A percentile compares a stretch with the other conserved stretches of the same genome.
Conservation (phyloP, 1,140 invertebrate genomes). For the Conus ventricosus region DNA sequence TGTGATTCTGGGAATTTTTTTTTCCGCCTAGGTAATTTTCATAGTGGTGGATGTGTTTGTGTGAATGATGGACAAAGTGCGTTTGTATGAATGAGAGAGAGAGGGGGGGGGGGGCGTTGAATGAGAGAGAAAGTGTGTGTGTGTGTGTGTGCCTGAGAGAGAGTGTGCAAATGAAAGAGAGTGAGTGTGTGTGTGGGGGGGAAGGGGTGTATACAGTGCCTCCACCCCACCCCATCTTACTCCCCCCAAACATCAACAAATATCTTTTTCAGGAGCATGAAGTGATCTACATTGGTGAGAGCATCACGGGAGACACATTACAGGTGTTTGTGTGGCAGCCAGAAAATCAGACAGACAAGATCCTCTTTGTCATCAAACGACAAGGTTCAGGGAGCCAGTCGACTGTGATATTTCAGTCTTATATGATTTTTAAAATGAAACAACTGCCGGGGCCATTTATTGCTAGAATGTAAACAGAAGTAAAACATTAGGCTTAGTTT, state of each 20-base stretch:
- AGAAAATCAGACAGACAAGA: background rate
- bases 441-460: too few species aligned
- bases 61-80: too few species aligned
- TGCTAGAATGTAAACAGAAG: too few species aligned
- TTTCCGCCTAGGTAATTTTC: too few species aligned
- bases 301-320: background rate
- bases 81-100: background rate
- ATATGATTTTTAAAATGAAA: background rate
- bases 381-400: background rate
- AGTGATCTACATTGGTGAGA: background rate
- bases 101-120: background rate
- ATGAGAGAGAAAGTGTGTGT: background rate
- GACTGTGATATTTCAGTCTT: background rate
- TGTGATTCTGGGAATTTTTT: too few species aligned
- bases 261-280: background rate
- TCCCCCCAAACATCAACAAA: background rate
- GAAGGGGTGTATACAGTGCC: too few species aligned
- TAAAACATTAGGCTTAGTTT: too few species aligned
- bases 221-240: too few species aligned
- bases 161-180: background rate
- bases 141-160: slow-evolving; percentile 6
- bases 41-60: too few species aligned
- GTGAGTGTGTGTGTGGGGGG: background rate
- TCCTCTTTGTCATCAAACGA: background rate
- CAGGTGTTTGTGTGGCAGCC: background rate